phyloP scores from a whole-genome alignment of 2,113 vertebrate genomes.

The Girardinichthys multiradiatus region DNA sequence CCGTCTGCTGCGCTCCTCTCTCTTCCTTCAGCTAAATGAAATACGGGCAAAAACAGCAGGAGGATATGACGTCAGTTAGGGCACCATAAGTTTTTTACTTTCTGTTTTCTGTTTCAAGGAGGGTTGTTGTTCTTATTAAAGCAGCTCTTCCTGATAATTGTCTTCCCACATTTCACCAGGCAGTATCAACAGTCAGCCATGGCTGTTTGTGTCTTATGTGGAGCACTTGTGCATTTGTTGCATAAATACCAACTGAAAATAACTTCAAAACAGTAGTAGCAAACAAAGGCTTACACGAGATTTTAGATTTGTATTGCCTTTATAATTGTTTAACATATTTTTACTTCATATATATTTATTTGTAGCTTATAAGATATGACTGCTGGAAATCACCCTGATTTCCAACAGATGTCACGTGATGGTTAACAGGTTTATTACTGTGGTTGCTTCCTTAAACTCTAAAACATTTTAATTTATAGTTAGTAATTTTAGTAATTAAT shows the following conservation, averaged over 20 bases:
- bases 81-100: slow-evolving; percentile 10
- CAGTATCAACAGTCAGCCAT: no score
- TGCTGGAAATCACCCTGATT: not conserved
- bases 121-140: not conserved
- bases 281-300: no score
- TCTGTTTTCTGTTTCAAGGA: slow-evolving; percentile 18
- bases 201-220: no score
- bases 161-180: no score
- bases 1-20: fast-evolving
- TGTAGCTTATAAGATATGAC: not conserved
- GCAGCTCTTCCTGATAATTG: no score
- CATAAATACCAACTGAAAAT: not conserved
- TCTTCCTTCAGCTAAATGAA: not conserved
- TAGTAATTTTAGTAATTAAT: not conserved
- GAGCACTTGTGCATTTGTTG: not conserved
- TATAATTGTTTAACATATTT: no score
- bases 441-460: no score
- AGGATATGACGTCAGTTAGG: not conserved
- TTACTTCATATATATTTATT: no score
- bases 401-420: not conserved
- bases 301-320: not conserved
- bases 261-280: no score
- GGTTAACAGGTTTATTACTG: not conserved
- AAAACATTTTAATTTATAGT: no score
- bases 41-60: not conserved